Conservation (phyloP, 1,140 invertebrate genomes). For the Galleria mellonella region DNA sequence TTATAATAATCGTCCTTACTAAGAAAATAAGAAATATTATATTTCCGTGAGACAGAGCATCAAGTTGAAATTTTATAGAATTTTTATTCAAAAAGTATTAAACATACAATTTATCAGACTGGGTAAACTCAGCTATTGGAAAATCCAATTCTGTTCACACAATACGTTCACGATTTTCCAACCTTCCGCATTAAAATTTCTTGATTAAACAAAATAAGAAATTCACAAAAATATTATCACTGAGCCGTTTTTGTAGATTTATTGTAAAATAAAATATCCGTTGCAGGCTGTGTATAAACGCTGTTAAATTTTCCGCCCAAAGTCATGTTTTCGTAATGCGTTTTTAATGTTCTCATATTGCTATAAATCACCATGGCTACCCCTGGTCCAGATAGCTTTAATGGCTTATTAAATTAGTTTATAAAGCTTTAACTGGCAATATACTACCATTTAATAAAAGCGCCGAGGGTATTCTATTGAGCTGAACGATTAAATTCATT, state of each 20-base stretch:
- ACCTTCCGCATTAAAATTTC: too few species aligned
- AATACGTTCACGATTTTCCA: too few species aligned
- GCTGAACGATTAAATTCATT: constrained; percentile 11
- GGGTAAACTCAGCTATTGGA: too few species aligned
- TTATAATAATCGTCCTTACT: too few species aligned
- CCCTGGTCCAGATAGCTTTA: constrained; percentile 69
- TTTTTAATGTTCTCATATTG: constrained; percentile 73
- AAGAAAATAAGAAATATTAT: too few species aligned
- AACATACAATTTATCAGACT: too few species aligned
- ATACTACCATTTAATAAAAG: constrained; percentile 21
- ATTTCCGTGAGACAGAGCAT: too few species aligned
- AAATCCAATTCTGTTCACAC: too few species aligned
- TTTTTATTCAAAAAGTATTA: too few species aligned
- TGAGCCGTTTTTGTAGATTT: not conserved
- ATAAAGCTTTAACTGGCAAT: constrained; percentile 31
- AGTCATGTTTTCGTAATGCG: constrained; percentile 72
- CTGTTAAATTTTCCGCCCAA: constrained; percentile 60
- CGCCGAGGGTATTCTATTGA: constrained; percentile 11
- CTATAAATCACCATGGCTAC: constrained; percentile 67
- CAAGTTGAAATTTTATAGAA: too few species aligned
- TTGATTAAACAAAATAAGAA: too few species aligned
- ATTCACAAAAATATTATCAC: not conserved
- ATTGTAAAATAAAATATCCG: constrained; percentile 33
- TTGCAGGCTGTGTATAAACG: constrained; percentile 37
- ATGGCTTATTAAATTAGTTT: constrained; percentile 72